phyloP scores from a whole-genome alignment of 2,888 invertebrate genomes.

The Celastrina argiolus region DNA sequence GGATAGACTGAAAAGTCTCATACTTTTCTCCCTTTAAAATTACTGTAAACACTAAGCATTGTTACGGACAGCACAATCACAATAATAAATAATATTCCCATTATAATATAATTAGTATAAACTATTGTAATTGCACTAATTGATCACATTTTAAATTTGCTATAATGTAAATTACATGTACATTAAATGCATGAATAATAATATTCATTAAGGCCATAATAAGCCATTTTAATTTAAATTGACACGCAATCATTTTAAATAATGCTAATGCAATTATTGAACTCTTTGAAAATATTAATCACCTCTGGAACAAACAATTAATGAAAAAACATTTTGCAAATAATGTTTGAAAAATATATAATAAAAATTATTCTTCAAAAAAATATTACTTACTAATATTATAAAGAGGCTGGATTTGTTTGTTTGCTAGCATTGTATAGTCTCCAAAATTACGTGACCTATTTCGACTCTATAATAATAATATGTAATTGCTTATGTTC shows the following conservation, averaged over 20 bases:
- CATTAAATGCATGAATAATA: neutral
- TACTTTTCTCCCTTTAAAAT: no score
- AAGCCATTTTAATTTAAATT: conserved; percentile 5
- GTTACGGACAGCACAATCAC: neutral
- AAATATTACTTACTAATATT: no score
- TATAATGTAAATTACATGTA: conserved; percentile 8
- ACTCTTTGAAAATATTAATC: neutral
- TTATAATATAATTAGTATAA: neutral
- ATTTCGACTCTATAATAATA: no score
- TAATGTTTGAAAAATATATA: neutral
- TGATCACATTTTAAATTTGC: neutral
- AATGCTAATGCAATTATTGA: neutral
- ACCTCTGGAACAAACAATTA: neutral
- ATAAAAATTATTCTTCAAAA: no score
- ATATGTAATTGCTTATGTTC: no score
- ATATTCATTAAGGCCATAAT: no score
- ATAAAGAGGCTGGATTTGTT: no score
- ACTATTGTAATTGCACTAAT: neutral
- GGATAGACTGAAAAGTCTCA: no score
- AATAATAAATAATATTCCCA: neutral
- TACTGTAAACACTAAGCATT: neutral
- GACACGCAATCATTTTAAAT: neutral
- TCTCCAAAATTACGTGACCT: no score
- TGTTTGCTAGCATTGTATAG: no score
- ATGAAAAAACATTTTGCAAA: neutral